Evolutionary conservation across 2,888 invertebrate species (phyloP).

Genomic region (Tenthredo livida): DNA sequence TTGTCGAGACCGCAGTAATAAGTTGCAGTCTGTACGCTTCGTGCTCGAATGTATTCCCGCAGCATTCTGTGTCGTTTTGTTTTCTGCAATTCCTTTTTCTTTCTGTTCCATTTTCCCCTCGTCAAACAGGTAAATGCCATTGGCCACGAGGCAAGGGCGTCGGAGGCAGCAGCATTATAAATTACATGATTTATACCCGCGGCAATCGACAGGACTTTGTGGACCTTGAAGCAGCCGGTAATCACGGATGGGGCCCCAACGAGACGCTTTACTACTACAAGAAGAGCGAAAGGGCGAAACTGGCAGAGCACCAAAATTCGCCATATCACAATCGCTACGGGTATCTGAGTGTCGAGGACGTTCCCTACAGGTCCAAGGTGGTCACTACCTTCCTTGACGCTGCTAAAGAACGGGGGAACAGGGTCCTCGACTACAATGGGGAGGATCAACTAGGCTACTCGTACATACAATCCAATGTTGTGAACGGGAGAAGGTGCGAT

Average conservation of each 20-base stretch:
- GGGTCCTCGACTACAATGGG: constrained; percentile 85
- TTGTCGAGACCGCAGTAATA: not conserved
- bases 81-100: not conserved
- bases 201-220: constrained; percentile 80
- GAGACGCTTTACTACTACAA: constrained; percentile 75
- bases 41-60: not conserved
- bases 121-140: constrained; percentile 70
- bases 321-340: constrained; percentile 83
- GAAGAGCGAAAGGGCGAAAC: constrained; percentile 73
- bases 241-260: constrained; percentile 77
- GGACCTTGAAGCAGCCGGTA: constrained; percentile 78
- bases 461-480: constrained; percentile 83
- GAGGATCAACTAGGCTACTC: constrained; percentile 84
- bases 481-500: constrained; percentile 80
- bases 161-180: constrained; percentile 80
- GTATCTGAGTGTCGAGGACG: constrained; percentile 82
- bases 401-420: constrained; percentile 84
- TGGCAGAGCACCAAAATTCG: constrained; percentile 69
- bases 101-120: not conserved
- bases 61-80: not conserved
- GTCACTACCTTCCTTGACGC: constrained; percentile 82
- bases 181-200: constrained; percentile 81
- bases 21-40: not conserved
- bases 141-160: constrained; percentile 78
- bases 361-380: constrained; percentile 79